phyloP scores from a whole-genome alignment of 1,140 invertebrate species.

The Dendrolimus kikuchii region DNA sequence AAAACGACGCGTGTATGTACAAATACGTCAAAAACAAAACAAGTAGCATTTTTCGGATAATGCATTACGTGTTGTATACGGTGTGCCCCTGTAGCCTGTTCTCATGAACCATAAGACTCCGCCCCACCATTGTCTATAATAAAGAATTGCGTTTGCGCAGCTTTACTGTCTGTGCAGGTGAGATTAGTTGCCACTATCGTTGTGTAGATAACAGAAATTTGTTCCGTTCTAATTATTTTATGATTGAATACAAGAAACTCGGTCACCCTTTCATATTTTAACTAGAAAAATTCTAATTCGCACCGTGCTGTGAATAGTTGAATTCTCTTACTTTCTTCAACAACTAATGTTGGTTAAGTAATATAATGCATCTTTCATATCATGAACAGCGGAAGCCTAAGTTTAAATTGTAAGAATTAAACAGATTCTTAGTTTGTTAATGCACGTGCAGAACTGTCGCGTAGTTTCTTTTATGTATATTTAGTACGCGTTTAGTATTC shows the following conservation, averaged over 20 bases:
- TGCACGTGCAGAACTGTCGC: too few relatives aligned
- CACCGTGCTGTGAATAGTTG: too few relatives aligned
- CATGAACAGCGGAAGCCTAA: too few relatives aligned
- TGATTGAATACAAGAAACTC: slow-evolving; percentile 14
- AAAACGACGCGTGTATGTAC: too few relatives aligned
- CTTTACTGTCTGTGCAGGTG: slow-evolving; percentile 8
- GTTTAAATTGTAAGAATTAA: too few relatives aligned
- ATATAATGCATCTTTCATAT: too few relatives aligned
- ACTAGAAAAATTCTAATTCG: too few relatives aligned
- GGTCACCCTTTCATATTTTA: slow-evolving; percentile 7
- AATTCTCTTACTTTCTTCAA: too few relatives aligned
- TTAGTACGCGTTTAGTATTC: too few relatives aligned
- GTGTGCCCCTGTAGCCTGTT: slow-evolving; percentile 26
- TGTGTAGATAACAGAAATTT: slow-evolving; percentile 16
- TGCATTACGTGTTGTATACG: slow-evolving; percentile 15
- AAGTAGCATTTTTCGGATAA: slow-evolving; percentile 2
- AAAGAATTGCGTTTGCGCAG: slow-evolving; percentile 12
- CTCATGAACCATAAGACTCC: slow-evolving; percentile 24
- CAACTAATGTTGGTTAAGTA: too few relatives aligned
- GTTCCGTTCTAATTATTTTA: slow-evolving; percentile 19
- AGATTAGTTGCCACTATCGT: slow-evolving; percentile 14
- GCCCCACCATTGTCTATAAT: slow-evolving; percentile 18
- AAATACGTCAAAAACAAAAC: not conserved
- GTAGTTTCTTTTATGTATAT: too few relatives aligned
- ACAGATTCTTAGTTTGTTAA: too few relatives aligned